Conservation (phyloP, 2,113 vertebrate genomes). For the Pampusana beccarii region DNA sequence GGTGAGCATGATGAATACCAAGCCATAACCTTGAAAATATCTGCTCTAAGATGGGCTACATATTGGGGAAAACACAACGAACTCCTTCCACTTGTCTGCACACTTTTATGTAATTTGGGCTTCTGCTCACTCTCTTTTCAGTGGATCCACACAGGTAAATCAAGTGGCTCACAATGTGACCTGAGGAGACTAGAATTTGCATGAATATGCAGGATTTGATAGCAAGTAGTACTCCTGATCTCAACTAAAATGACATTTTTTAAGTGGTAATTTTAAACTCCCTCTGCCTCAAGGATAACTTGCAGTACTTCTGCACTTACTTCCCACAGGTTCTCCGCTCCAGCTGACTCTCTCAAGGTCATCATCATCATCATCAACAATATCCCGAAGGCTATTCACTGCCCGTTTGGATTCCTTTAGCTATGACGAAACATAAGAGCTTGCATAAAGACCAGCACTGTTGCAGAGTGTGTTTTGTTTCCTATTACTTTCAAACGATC, state of each 20-base stretch:
- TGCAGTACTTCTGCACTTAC: slow-evolving; percentile 76
- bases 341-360: slow-evolving; percentile 93
- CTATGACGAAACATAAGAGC: slow-evolving; percentile 62
- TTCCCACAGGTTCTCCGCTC: slow-evolving; percentile 94
- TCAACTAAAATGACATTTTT: background rate
- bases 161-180: background rate
- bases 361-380: slow-evolving; percentile 85
- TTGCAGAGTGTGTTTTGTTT: background rate
- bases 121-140: background rate
- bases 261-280: background rate
- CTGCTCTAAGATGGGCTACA: background rate
- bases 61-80: background rate
- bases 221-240: background rate
- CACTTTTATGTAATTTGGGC: background rate
- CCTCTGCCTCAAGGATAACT: background rate
- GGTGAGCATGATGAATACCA: background rate
- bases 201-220: background rate
- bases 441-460: background rate
- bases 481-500: background rate
- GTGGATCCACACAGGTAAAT: background rate
- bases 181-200: background rate
- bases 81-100: background rate
- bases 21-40: background rate
- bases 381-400: slow-evolving; percentile 87
- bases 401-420: slow-evolving; percentile 91